These are phyloP conservation scores for Leptopilina drosophilae DNA, from an alignment of 2,888 invertebrate species.

Conservation along the genomic window DNA sequence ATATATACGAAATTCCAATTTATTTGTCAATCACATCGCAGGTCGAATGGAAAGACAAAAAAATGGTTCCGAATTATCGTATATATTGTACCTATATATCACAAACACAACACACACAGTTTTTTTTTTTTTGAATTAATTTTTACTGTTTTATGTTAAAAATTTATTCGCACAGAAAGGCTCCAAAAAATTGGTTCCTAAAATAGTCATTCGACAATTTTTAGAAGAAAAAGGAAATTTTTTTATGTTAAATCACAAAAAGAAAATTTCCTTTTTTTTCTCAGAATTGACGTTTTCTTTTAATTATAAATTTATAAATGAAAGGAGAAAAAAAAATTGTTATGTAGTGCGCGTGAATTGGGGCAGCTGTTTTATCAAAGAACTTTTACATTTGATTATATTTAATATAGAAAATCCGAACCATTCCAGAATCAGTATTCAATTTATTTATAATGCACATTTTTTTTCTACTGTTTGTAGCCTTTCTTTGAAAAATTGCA, in stretches of 20 bases:
- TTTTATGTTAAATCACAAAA: background rate
- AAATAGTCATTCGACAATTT: background rate
- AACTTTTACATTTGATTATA: constrained; percentile 42
- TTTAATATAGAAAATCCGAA: constrained; percentile 57
- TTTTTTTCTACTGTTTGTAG: constrained; percentile 40
- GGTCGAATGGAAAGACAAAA: constrained; percentile 31
- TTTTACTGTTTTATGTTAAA: background rate
- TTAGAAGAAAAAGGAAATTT: background rate
- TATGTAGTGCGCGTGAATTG: constrained; percentile 28
- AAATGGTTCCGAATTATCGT: constrained; percentile 17
- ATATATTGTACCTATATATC: background rate
- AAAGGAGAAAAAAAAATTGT: background rate
- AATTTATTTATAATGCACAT: constrained; percentile 54
- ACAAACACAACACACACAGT: background rate
- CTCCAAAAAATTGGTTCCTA: constrained; percentile 1
- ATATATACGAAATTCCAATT: constrained; percentile 25
- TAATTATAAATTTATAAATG: too few relatives aligned
- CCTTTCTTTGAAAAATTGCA: constrained; percentile 7
- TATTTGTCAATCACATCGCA: constrained; percentile 30
- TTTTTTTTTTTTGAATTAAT: constrained; percentile 1
- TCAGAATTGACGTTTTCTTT: background rate
- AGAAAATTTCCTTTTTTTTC: background rate
- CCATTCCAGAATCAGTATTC: constrained; percentile 77
- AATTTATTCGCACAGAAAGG: background rate
- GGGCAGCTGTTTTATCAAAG: constrained; percentile 49